A percentile compares a stretch with the other conserved stretches of the same genome.
These are phyloP conservation scores for Adela reaumurella DNA, from an alignment of 2,888 invertebrate species.

Conservation along the genomic window DNA sequence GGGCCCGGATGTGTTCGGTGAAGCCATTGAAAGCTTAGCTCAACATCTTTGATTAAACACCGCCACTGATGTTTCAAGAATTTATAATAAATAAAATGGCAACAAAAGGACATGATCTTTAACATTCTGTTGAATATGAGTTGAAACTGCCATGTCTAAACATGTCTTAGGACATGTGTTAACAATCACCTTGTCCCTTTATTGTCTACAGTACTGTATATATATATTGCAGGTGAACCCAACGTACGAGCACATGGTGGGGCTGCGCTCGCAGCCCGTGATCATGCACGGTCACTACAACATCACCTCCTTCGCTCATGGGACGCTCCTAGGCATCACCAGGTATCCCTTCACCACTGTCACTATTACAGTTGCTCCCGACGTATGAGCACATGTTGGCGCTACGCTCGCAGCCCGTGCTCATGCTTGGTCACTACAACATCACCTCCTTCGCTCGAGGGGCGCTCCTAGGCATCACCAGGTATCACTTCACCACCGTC, in stretches of 20 bases:
- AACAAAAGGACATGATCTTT: too few relatives aligned
- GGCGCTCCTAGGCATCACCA: constrained; percentile 62
- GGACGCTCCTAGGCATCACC: constrained; percentile 61
- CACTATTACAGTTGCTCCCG: too few relatives aligned
- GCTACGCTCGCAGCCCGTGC: background rate
- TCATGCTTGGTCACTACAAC: constrained; percentile 49
- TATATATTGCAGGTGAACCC: constrained; percentile 15
- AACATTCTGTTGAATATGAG: too few relatives aligned
- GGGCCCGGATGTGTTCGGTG: too few relatives aligned
- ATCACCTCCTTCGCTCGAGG: constrained; percentile 42
- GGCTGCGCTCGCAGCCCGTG: constrained; percentile 51
- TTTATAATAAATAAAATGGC: too few relatives aligned
- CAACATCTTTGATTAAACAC: too few relatives aligned
- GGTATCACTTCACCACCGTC: constrained; percentile 37
- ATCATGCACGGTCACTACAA: constrained; percentile 61
- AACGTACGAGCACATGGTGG: constrained; percentile 23
- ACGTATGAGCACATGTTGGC: background rate
- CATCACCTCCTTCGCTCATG: constrained; percentile 39
- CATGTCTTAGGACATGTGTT: too few relatives aligned
- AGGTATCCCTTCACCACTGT: constrained; percentile 43
- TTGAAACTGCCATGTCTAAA: too few relatives aligned
- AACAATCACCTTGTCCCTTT: too few relatives aligned
- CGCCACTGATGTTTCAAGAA: too few relatives aligned
- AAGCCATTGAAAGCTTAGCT: too few relatives aligned
- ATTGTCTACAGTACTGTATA: background rate